Base-by-base conservation (phyloP, 2,113 vertebrate genomes). In the Petroica traversi region DNA sequence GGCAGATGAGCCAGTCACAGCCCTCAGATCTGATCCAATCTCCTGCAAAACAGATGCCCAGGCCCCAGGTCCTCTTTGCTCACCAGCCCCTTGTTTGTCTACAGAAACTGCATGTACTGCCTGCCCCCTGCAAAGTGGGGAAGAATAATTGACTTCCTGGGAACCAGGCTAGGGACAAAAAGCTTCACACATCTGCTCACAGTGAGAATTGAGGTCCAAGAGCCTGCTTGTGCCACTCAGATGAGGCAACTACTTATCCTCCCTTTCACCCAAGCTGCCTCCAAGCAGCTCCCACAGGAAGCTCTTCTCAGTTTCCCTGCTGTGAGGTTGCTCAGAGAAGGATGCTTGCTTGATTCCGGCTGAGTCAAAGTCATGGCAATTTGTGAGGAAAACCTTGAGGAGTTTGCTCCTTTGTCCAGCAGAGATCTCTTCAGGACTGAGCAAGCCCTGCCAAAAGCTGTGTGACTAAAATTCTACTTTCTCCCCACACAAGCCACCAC, bases 1-100 rank as follows among this genome's bases (percentile, higher is more conserved):
- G 74, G 87, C 94, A 95, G 91, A 95, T 93, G 93, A 97, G 91
- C 80, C 58, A 72, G 87, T 62, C 45, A 57, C 66, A 85, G 76
- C 54, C 54, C 72, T 54, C 41, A 82, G 84, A 75, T 89, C 69
- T 73, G 84, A 92, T 82, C 91, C 86, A 59, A 43, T 52, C 88
- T 91, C 68, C 89, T 68, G 40, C 3, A 3, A 64, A 89, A 92
- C 92, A 94, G 88, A 89, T 85, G 84, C 87, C 64, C 64, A 48
- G 28, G 24, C 28, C 48, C 29, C 93, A 89, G 91, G 25, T 74
- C 36, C 69, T 67, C 26, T 87, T 79, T 49, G 46, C n/a, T 71
- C 48, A 48, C 36, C 64, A 77, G 24, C 31, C 38, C 34, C 58
- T 76, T n/a, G 38, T 86, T 58, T 33, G 29, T 22, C 82, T 83